These are phyloP conservation scores for Linurgus olivaceus DNA, from an alignment of 2,797 vertebrate genomes.

Conservation along the genomic window DNA sequence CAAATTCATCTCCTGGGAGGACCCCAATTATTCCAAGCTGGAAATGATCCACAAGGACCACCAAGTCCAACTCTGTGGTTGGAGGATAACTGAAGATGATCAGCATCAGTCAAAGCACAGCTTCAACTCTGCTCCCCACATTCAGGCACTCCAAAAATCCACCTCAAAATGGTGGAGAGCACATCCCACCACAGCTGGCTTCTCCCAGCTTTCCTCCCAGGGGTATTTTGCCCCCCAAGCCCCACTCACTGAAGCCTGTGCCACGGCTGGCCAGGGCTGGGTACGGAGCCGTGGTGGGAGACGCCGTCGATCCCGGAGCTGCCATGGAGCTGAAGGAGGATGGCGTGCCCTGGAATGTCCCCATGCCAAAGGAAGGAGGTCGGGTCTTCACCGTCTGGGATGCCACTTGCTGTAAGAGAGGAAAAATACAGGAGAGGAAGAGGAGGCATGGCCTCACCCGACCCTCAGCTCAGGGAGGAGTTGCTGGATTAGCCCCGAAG, in stretches of 20 bases:
- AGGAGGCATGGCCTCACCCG: accelerated
- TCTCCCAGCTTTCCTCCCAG: background rate
- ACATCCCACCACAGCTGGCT: accelerated
- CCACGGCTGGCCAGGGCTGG: slow-evolving; percentile 59
- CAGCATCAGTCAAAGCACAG: accelerated
- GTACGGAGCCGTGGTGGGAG: slow-evolving; percentile 59
- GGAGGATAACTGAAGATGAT: accelerated
- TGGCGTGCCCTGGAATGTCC: slow-evolving; percentile 80
- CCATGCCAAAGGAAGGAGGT: slow-evolving; percentile 77
- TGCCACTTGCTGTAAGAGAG: slow-evolving; percentile 73
- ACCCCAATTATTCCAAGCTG: accelerated
- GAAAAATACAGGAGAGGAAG: background rate
- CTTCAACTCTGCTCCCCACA: accelerated
- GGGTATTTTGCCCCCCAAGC: accelerated
- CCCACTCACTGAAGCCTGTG: slow-evolving; percentile 71
- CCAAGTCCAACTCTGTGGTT: accelerated
- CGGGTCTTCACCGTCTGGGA: slow-evolving; percentile 83
- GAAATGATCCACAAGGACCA: background rate
- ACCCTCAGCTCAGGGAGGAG: background rate
- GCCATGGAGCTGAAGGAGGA: slow-evolving; percentile 82
- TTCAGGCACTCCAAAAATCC: background rate
- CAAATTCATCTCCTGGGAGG: background rate
- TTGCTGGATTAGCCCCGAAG: accelerated
- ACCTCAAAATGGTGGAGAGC: accelerated
- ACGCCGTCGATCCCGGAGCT: slow-evolving; percentile 16